These are phyloP conservation scores for Camponotus fellah DNA, from an alignment of 2,888 invertebrate species.

Conservation along the genomic window DNA sequence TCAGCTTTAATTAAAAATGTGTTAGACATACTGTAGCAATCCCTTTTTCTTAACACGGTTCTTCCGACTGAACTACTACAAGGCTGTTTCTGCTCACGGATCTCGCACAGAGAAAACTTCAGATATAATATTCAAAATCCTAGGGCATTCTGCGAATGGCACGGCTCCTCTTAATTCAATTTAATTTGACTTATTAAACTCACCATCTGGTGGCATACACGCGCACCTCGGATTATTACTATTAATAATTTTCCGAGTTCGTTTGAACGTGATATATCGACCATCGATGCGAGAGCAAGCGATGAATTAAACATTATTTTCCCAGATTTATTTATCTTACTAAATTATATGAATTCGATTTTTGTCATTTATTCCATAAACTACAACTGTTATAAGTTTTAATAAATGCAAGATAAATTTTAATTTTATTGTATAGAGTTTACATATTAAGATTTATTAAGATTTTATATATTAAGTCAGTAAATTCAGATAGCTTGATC, in stretches of 20 bases:
- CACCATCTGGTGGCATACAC: conserved; percentile 76
- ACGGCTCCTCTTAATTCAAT: conserved; percentile 75
- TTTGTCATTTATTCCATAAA: conserved; percentile 6
- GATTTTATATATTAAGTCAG: neutral
- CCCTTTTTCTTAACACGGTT: conserved; percentile 21
- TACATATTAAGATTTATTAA: no score
- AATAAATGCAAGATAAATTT: neutral
- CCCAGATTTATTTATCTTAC: conserved; percentile 31
- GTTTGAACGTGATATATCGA: conserved; percentile 56
- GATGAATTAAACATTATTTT: conserved; percentile 36
- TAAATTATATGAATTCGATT: conserved; percentile 6
- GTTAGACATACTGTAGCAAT: conserved; percentile 27
- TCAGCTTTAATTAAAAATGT: conserved; percentile 58
- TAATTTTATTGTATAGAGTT: neutral
- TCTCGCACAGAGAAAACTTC: conserved; percentile 68
- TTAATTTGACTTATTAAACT: conserved; percentile 82
- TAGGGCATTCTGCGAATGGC: conserved; percentile 61
- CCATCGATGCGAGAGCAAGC: conserved; percentile 7
- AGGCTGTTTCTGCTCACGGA: conserved; percentile 60
- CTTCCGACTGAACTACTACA: conserved; percentile 53
- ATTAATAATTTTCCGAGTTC: conserved; percentile 71
- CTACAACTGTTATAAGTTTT: neutral
- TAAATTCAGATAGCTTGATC: neutral
- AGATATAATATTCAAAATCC: conserved; percentile 77
- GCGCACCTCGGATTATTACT: conserved; percentile 65